These are phyloP conservation scores for Silurus asotus DNA, from an alignment of 2,113 vertebrate species.

Conservation along the genomic window DNA sequence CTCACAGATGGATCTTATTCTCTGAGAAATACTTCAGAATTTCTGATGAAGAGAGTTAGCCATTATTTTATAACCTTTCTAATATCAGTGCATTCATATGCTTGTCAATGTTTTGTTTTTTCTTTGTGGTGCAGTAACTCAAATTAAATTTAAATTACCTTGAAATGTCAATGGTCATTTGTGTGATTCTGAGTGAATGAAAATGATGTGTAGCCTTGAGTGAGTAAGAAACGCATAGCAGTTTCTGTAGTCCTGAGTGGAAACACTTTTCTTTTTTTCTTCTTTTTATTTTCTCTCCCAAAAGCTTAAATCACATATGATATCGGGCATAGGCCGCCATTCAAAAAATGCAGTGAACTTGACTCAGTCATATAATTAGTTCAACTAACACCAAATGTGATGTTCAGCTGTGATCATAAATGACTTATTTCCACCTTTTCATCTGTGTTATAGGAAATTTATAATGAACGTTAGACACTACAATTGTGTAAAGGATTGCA, in stretches of 20 bases:
- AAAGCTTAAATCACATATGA: constrained; percentile 20
- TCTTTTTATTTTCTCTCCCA: constrained; percentile 18
- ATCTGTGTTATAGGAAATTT: background rate
- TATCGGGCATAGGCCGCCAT: background rate
- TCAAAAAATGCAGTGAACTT: background rate
- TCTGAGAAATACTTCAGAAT: background rate
- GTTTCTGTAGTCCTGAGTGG: background rate
- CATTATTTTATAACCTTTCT: background rate
- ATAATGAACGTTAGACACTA: background rate
- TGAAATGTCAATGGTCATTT: background rate
- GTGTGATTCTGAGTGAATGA: background rate
- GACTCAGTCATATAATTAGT: constrained; percentile 3
- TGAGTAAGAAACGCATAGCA: background rate
- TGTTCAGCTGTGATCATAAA: background rate
- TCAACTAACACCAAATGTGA: background rate
- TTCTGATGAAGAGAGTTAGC: background rate
- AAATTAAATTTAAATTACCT: background rate
- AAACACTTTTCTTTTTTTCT: constrained; percentile 11
- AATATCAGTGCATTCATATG: background rate
- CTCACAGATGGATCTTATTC: background rate
- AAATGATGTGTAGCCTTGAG: background rate
- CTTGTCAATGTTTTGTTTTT: background rate
- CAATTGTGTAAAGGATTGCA: background rate
- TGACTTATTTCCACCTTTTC: background rate
- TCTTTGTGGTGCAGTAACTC: background rate